phyloP scores from a whole-genome alignment of 2,797 vertebrate genomes.

The Hydrolagus colliei region DNA sequence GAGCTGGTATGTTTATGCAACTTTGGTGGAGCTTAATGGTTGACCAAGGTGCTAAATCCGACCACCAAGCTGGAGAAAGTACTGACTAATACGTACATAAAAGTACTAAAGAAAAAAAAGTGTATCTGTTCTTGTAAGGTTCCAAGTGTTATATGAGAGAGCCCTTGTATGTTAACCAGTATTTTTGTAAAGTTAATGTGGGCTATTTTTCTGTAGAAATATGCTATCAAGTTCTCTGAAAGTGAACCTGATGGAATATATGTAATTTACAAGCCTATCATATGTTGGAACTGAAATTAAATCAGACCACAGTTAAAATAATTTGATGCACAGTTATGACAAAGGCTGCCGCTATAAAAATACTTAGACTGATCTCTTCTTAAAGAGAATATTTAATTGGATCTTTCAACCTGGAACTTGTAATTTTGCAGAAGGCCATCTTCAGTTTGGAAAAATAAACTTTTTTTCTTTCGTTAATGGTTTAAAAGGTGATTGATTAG shows the following conservation, averaged over 20 bases:
- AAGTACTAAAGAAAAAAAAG: slow-evolving; percentile 19
- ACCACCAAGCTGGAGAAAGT: not conserved
- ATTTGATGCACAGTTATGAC: not conserved
- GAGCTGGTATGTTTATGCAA: slow-evolving; percentile 12
- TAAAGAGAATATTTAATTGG: slow-evolving; percentile 16
- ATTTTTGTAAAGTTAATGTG: slow-evolving; percentile 30
- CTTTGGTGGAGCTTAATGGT: slow-evolving; percentile 4
- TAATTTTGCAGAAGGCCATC: not conserved
- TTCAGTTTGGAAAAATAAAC: slow-evolving; percentile 10
- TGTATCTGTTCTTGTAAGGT: slow-evolving; percentile 29
- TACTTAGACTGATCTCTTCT: not conserved
- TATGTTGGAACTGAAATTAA: not conserved
- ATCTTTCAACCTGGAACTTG: not conserved
- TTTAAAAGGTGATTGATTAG: not conserved
- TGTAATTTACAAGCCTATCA: slow-evolving; percentile 20
- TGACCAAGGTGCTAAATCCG: not conserved
- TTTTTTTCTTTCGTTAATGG: slow-evolving; percentile 7
- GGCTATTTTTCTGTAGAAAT: slow-evolving; percentile 22
- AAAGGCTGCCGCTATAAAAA: not conserved
- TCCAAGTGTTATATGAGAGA: slow-evolving; percentile 29
- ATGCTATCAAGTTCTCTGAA: slow-evolving; percentile 22
- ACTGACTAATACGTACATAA: not conserved
- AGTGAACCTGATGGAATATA: slow-evolving; percentile 3
- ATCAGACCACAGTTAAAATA: no score
- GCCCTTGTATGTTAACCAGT: slow-evolving; percentile 27